Conservation (phyloP, 1,140 invertebrate genomes). For the Akabosia matsudoensis region DNA sequence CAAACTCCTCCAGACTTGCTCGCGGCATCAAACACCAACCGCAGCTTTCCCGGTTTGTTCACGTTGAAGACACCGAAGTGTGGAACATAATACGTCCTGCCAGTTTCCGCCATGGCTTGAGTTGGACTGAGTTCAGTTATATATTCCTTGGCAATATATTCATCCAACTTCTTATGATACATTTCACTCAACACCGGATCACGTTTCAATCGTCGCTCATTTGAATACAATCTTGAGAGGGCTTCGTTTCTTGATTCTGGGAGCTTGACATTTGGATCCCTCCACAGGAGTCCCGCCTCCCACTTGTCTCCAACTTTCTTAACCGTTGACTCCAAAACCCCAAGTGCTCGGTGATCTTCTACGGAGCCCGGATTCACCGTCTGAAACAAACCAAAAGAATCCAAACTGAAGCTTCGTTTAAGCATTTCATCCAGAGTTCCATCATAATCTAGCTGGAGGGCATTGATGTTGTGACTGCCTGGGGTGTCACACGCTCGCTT, state of each 20-base stretch:
- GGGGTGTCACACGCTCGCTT: no score
- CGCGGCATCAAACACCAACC: not conserved
- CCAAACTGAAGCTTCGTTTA: conserved; percentile 19
- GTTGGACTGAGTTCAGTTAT: not conserved
- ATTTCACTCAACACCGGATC: not conserved
- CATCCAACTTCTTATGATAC: not conserved
- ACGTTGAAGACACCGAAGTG: not conserved
- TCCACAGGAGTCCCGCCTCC: conserved; percentile 36
- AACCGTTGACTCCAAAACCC: conserved; percentile 25
- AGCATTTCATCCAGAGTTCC: conserved; percentile 23
- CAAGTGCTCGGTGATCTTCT: not conserved
- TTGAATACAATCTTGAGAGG: not conserved
- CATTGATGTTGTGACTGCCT: not conserved
- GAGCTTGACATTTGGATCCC: conserved; percentile 4
- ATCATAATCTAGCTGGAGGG: not conserved
- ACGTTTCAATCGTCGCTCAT: not conserved
- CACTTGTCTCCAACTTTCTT: conserved; percentile 29
- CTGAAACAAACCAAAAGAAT: conserved; percentile 33
- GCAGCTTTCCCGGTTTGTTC: not conserved
- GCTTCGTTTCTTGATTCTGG: conserved; percentile 1
- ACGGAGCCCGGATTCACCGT: not conserved
- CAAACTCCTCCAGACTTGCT: not conserved
- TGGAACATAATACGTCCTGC: not conserved
- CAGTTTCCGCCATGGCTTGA: not conserved
- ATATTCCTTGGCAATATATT: not conserved